A percentile compares a stretch with the other conserved stretches of the same genome.
Conservation (phyloP, 2,888 invertebrate species). For the Urechis unicinctus region DNA sequence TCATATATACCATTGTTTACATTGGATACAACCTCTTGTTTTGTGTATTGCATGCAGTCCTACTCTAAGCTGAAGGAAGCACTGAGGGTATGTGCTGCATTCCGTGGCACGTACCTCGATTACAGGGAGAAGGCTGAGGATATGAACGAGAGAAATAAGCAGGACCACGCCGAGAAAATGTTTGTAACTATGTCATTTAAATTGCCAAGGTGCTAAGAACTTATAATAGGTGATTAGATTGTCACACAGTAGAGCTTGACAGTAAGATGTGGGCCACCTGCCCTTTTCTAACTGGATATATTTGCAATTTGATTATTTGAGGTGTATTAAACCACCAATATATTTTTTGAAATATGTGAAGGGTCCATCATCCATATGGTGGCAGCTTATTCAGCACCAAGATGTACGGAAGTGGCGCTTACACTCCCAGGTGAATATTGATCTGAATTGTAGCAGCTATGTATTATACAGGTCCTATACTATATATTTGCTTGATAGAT, state of each 20-base stretch:
- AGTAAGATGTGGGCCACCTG: too few species aligned
- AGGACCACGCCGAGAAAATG: slow-evolving; percentile 47
- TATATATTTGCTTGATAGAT: too few species aligned
- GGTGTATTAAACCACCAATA: too few species aligned
- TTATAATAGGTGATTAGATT: too few species aligned
- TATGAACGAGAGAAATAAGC: slow-evolving; percentile 43
- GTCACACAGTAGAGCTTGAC: too few species aligned
- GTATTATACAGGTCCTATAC: too few species aligned
- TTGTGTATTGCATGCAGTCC: slow-evolving; percentile 28
- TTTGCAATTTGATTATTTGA: slow-evolving; percentile 5
- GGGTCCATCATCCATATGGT: slow-evolving; percentile 29
- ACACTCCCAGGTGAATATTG: slow-evolving; percentile 40
- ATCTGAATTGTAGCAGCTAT: too few species aligned
- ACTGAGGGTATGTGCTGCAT: slow-evolving; percentile 48
- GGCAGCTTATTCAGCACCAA: slow-evolving; percentile 37
- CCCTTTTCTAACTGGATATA: too few species aligned
- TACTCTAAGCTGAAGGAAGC: slow-evolving; percentile 48
- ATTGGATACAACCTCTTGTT: not conserved
- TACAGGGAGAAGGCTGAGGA: slow-evolving; percentile 48
- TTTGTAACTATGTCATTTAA: slow-evolving; percentile 21
- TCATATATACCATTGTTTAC: not conserved
- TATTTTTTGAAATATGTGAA: too few species aligned
- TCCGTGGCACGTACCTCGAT: slow-evolving; percentile 49
- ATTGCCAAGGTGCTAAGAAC: not conserved
- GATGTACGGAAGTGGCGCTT: slow-evolving; percentile 46